phyloP scores from a whole-genome alignment of 92 coral and sea anemone species.

The Scolanthus callimorphus region DNA sequence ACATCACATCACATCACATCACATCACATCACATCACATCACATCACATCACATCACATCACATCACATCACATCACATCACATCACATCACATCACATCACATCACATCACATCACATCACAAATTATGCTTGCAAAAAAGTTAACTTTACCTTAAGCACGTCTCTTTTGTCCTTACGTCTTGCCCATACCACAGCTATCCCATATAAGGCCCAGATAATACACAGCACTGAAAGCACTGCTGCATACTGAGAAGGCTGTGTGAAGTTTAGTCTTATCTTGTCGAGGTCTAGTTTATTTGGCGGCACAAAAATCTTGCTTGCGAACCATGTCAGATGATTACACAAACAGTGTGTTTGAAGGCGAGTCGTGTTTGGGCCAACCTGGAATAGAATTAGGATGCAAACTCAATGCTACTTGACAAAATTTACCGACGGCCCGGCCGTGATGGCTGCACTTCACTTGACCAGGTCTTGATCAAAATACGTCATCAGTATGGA shows the following conservation, averaged over 20 bases:
- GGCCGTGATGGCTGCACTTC: too few species aligned
- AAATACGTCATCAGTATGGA: too few species aligned
- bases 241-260: slow-evolving; percentile 76
- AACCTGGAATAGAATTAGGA: slow-evolving; percentile 42
- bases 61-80: too few species aligned
- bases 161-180: slow-evolving; percentile 65
- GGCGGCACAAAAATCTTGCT: slow-evolving; percentile 83
- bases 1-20: too few species aligned
- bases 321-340: slow-evolving; percentile 96
- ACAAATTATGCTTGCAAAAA: too few species aligned
- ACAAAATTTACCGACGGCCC: too few species aligned
- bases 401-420: too few species aligned
- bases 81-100: too few species aligned
- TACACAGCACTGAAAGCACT: slow-evolving; percentile 63
- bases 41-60: too few species aligned
- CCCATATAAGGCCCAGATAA: slow-evolving; percentile 51
- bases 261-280: slow-evolving; percentile 38
- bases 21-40: too few species aligned
- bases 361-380: slow-evolving; percentile 66
- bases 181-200: slow-evolving; percentile 77
- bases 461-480: too few species aligned
- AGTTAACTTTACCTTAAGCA: slow-evolving; percentile 45
- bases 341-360: slow-evolving; percentile 77
- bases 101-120: too few species aligned
- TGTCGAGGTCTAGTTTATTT: slow-evolving; percentile 50